Evolutionary conservation across 2,113 vertebrate genomes (phyloP).

Genomic region (Numenius arquata): DNA sequence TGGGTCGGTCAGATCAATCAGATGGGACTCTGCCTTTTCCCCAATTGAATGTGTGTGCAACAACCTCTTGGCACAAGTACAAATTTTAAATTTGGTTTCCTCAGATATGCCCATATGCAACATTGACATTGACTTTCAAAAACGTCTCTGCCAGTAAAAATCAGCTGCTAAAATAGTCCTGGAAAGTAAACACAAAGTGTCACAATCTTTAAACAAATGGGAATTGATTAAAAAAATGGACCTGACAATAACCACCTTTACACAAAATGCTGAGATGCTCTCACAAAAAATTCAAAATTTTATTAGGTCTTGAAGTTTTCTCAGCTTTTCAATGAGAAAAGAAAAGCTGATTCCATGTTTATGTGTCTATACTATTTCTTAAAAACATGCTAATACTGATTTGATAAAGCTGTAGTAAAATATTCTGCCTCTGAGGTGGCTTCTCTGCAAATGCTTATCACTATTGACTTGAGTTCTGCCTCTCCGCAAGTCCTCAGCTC

Average conservation of each 20-base stretch:
- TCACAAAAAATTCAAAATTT: neutral
- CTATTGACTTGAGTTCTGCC: neutral
- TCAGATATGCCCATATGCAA: neutral
- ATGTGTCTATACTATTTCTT: neutral
- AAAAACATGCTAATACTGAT: neutral
- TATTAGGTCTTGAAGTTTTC: neutral
- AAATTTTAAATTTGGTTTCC: neutral
- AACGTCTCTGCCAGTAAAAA: neutral
- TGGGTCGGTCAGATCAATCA: neutral
- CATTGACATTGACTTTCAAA: neutral
- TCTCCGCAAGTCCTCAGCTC: rapidly evolving
- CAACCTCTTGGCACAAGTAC: neutral
- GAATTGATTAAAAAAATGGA: neutral
- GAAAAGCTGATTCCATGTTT: neutral
- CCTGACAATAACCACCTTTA: neutral
- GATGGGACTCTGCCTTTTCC: neutral
- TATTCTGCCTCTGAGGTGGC: neutral
- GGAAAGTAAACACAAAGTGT: neutral
- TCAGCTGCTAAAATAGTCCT: slow-evolving; percentile 11
- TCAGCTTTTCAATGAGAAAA: neutral
- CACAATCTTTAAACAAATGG: neutral
- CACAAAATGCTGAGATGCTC: neutral
- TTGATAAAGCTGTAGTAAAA: neutral
- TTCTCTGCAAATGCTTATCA: neutral
- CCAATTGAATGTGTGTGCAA: neutral